These are phyloP conservation scores for Drosophila albomicans DNA, from an alignment of 1,140 invertebrate genomes.

Conservation along the genomic window DNA sequence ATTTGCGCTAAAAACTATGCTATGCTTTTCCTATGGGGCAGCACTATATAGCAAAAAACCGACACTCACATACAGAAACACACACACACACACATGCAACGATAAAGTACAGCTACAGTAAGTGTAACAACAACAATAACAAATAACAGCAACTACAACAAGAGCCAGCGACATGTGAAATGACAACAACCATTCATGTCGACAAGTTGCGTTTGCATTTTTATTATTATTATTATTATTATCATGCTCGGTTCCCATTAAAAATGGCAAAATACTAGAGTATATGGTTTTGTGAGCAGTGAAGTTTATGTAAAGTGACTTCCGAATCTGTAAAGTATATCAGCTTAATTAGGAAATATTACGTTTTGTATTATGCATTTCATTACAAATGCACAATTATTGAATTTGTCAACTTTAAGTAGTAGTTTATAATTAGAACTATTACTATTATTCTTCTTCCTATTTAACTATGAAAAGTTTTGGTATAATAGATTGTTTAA, in stretches of 20 bases:
- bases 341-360: too few species aligned
- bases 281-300: not conserved
- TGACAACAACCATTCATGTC: conserved; percentile 81
- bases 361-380: too few species aligned
- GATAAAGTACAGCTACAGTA: conserved; percentile 63
- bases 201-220: conserved; percentile 77
- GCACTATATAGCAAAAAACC: conserved; percentile 51
- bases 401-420: too few species aligned
- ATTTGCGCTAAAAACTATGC: conserved; percentile 81
- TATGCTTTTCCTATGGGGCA: conserved; percentile 52
- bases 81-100: conserved; percentile 32
- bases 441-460: too few species aligned
- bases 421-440: too few species aligned
- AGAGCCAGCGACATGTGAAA: conserved; percentile 59
- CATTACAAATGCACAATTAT: too few species aligned
- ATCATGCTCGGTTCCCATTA: not conserved
- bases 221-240: conserved; percentile 13
- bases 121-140: conserved; percentile 42
- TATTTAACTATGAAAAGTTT: too few species aligned
- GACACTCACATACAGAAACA: conserved; percentile 8
- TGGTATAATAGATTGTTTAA: too few species aligned
- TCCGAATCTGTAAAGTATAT: too few species aligned
- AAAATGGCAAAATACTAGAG: not conserved
- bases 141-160: conserved; percentile 32
- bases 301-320: too few species aligned